Percentiles rank a stretch among this genome's conserved stretches.
These are phyloP conservation scores for Caenorhabditis macrosperma DNA, from an alignment of 2,888 invertebrate genomes.

Conservation along the genomic window DNA sequence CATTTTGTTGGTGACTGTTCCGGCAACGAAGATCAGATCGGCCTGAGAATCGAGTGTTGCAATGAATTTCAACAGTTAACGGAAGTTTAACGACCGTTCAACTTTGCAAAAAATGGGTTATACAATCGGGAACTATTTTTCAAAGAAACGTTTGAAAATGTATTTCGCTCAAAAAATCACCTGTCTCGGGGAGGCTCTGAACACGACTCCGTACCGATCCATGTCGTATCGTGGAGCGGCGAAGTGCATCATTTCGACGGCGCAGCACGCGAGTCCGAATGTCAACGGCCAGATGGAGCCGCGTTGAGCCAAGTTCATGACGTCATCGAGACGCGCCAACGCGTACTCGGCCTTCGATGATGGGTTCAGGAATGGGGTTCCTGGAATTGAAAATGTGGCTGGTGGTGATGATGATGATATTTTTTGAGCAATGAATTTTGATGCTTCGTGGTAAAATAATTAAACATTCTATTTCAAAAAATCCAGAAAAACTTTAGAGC, in stretches of 20 bases:
- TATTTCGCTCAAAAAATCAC: constrained; percentile 47
- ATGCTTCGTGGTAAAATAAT: no score
- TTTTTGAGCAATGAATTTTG: constrained; percentile 3
- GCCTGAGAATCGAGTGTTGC: constrained; percentile 85
- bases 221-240: constrained; percentile 99
- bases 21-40: constrained; percentile 98
- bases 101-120: no score
- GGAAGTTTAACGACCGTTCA: no score
- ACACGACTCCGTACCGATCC: constrained; percentile 98
- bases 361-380: constrained; percentile 76
- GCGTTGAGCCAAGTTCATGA: constrained; percentile 80
- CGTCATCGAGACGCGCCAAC: constrained; percentile 78
- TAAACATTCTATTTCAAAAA: no score
- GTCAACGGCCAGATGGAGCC: constrained; percentile 96
- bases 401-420: no score
- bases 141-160: not conserved
- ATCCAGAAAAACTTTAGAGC: no score
- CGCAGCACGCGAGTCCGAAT: constrained; percentile 98
- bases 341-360: constrained; percentile 77
- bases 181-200: constrained; percentile 84
- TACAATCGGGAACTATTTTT: no score
- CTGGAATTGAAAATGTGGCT: no score
- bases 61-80: no score
- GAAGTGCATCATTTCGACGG: constrained; percentile 92
- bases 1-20: constrained; percentile 99